Evolutionary conservation across 2,888 invertebrate species (phyloP).

Genomic region (Lasius platythorax): DNA sequence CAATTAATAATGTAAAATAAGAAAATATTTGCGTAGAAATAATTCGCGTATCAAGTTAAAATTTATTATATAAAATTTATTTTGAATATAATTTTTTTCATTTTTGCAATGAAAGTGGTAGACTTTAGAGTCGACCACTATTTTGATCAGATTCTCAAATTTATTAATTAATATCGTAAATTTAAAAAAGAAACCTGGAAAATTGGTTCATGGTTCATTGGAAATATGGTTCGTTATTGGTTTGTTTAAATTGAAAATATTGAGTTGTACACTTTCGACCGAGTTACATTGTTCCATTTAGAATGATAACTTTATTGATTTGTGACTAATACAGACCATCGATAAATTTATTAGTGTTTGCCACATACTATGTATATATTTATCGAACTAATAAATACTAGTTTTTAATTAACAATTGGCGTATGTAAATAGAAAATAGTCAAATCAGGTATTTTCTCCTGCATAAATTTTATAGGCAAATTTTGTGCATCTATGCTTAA

Average conservation of each 20-base stretch:
- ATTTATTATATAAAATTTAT: background rate
- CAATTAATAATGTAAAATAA: background rate
- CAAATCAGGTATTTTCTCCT: constrained; percentile 27
- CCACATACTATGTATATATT: no score
- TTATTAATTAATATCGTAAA: background rate
- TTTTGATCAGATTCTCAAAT: background rate
- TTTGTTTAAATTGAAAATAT: no score
- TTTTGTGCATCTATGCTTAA: background rate
- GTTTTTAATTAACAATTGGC: no score
- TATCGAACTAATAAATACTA: no score
- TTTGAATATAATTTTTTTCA: background rate
- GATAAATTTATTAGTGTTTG: no score
- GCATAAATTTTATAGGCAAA: background rate
- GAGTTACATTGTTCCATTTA: no score
- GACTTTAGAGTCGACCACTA: background rate
- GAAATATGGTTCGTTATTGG: no score
- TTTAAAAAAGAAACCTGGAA: constrained; percentile 12
- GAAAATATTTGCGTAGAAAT: background rate
- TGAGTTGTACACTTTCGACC: no score
- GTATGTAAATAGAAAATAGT: background rate
- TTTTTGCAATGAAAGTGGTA: background rate
- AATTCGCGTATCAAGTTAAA: background rate
- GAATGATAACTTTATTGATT: no score
- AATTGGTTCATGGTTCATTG: background rate
- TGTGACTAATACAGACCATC: no score